Base-by-base conservation (phyloP, 2,113 vertebrate species). In the Ahaetulla prasina region DNA sequence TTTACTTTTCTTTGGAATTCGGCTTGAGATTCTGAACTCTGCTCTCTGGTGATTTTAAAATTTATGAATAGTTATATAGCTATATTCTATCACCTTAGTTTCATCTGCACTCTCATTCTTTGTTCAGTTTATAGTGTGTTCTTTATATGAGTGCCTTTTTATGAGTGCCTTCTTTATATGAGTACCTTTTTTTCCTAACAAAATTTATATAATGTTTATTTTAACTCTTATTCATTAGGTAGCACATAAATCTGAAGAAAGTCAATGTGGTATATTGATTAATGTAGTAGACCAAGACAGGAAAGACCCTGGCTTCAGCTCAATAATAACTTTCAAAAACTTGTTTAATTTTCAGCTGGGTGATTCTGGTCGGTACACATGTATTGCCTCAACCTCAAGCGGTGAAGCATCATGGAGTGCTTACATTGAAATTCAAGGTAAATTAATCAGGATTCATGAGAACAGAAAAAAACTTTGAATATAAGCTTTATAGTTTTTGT, bases 321-420 rank as follows among this genome's bases (percentile, higher is more conserved):
- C 96, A n/a, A n/a, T n/a, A n/a, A n/a, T n/a, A n/a, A n/a, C n/a
- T 96, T 96, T 94, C 90, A 96, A 96, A 95, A 97, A 89, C 94
- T 94, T 97, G 52, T 97, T 96, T 63, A 93, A 87, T 90, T 3
- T 92, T 92, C 97, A 99, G 99, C 98, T 99, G 93, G 98, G 99
- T 0, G 99, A 99, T 97, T 99, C 98, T 0, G 99, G 99, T 88
- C 97, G 98, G 89, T 99, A 99, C 96, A 98, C 98, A 93, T 99
- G 99, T 97, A 98, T 98, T 0, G 99, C 98, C 35, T 99, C 99
- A 43, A 99, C 98, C 35, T 98, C 99, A 87, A 99, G 99, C 1
- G 99, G 99, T 1, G 99, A 99, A 95, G 99, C 99, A 1, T 98
- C 98, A 0, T 99, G 99, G 99, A 99, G 98, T 50, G 98, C 99